These are phyloP conservation scores for Mastomys coucha DNA, from an alignment of 2,113 vertebrate genomes.

Conservation along the genomic window DNA sequence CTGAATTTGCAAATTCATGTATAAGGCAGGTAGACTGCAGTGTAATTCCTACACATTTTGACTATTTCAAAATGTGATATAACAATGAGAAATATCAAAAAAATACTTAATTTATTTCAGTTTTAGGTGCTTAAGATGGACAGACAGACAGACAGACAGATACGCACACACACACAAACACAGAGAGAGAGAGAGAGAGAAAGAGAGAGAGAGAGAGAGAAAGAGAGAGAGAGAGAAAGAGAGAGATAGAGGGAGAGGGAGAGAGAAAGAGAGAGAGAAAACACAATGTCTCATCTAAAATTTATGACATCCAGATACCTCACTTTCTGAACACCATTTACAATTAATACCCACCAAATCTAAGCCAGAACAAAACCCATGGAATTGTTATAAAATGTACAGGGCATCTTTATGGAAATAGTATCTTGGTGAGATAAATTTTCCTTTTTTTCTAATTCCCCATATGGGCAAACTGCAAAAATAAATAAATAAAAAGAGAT, in stretches of 20 bases:
- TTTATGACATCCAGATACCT: background rate
- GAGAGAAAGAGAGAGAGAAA: too few species aligned
- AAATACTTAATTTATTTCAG: background rate
- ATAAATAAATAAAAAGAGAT: background rate
- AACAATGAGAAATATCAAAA: background rate
- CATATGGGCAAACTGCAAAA: constrained; percentile 43
- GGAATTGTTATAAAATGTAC: constrained; percentile 58
- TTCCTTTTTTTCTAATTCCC: background rate
- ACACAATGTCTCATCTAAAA: constrained; percentile 15
- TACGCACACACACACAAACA: background rate
- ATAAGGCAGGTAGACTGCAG: background rate
- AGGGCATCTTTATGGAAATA: constrained; percentile 58
- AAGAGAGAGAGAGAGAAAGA: background rate
- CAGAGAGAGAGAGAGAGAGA: background rate
- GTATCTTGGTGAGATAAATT: constrained; percentile 45
- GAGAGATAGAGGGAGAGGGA: background rate
- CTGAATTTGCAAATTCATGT: background rate
- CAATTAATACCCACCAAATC: constrained; percentile 55
- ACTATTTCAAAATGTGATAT: constrained; percentile 29
- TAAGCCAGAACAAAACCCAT: constrained; percentile 46
- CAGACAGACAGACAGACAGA: background rate
- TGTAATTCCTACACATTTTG: background rate
- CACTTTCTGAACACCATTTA: constrained; percentile 49
- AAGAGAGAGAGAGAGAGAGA: background rate
- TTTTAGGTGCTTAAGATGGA: constrained; percentile 30